Evolutionary conservation across 2,888 invertebrate genomes (phyloP).

Genomic region (Phymatocera aterrima): DNA sequence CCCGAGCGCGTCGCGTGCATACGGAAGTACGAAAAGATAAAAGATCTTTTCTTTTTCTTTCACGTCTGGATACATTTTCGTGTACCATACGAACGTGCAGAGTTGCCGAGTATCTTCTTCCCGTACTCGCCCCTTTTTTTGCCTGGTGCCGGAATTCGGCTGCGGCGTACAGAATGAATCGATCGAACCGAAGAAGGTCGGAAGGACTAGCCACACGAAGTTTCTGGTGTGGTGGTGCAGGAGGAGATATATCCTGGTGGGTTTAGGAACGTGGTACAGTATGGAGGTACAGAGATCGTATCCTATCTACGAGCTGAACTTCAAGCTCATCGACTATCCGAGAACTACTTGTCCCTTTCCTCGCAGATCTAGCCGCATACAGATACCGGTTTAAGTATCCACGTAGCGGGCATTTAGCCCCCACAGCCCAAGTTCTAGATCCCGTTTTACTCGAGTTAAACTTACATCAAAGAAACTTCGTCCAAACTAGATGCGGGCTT

Average conservation of each 20-base stretch:
- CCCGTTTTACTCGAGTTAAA: constrained; percentile 28
- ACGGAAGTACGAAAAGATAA: not conserved
- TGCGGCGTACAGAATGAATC: not conserved
- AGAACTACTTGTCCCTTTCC: constrained; percentile 38
- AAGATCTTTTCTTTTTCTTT: constrained; percentile 21
- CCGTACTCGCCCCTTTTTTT: not conserved
- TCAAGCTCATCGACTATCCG: constrained; percentile 35
- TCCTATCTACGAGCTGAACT: constrained; percentile 20
- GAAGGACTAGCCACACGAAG: not conserved
- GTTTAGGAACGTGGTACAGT: not conserved
- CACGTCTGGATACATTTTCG: constrained; percentile 39
- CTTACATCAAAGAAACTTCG: constrained; percentile 38
- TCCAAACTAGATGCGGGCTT: constrained; percentile 1
- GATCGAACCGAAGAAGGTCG: constrained; percentile 30
- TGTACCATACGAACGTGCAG: not conserved
- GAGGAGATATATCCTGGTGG: constrained; percentile 4
- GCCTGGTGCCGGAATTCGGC: constrained; percentile 1
- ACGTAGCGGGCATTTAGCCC: constrained; percentile 15
- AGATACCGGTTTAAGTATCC: constrained; percentile 10
- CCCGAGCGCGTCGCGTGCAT: not conserved
- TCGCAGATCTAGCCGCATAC: not conserved
- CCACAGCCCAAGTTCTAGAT: constrained; percentile 11
- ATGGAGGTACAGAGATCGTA: constrained; percentile 4
- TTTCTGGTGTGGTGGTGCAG: not conserved
- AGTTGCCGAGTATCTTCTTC: not conserved